phyloP scores from a whole-genome alignment of 1,140 invertebrate genomes.

The Drosophila sucinea region DNA sequence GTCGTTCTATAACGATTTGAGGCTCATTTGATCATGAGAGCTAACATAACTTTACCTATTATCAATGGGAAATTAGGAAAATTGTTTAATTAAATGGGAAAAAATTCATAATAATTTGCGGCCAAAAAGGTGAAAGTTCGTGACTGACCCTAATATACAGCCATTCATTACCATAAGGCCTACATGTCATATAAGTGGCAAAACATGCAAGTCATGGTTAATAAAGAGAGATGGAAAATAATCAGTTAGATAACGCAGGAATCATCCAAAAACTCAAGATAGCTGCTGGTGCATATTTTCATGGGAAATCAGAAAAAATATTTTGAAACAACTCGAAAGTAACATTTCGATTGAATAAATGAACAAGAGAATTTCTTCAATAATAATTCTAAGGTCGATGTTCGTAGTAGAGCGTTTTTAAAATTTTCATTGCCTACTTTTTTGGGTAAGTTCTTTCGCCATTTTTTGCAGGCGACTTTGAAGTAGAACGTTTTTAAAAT shows the following conservation, averaged over 20 bases:
- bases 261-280: too few relatives aligned
- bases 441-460: too few relatives aligned
- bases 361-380: too few relatives aligned
- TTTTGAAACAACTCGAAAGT: too few relatives aligned
- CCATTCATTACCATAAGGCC: not conserved
- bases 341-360: too few relatives aligned
- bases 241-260: not conserved
- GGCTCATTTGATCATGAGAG: not conserved
- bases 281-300: too few relatives aligned
- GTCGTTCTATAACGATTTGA: too few relatives aligned
- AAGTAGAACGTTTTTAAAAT: not conserved
- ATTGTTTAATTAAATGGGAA: constrained; percentile 1
- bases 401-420: not conserved
- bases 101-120: constrained; percentile 1
- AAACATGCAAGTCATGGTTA: not conserved
- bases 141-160: not conserved
- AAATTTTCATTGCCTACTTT: too few relatives aligned
- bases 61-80: not conserved
- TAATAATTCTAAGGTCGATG: too few relatives aligned
- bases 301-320: too few relatives aligned
- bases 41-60: not conserved
- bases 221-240: not conserved
- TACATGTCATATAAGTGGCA: not conserved
- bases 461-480: not conserved
- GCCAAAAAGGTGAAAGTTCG: not conserved